Evolutionary conservation across 30 jellyfish, hydroid and myxozoan genomes (phyloP), one percentile per base, ranked within the genome.

Genomic region (Pseudorhiza aurosa): DNA sequence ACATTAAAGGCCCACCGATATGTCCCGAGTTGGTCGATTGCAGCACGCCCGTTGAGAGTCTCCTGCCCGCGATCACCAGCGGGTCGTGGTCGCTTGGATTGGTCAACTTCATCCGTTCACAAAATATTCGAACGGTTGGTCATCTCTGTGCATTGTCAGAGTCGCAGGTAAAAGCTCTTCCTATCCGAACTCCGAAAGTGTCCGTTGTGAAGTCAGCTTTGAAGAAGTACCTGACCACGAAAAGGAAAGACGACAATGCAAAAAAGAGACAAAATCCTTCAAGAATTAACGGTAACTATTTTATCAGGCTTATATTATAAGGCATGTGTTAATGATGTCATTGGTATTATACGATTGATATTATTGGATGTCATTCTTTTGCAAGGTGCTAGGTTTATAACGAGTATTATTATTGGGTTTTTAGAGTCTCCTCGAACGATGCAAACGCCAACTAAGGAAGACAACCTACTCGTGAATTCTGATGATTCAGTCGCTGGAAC

Each of bases 131-230:
- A 30, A 91, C 98, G 12, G 77, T 91, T 17, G 98, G 98, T 25
- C 74, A 91, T 44, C 68, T 91, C 0, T 74, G 95, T 39, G 90
- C 96, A 2, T 73, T 91, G 64, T 73, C 96, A 27, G 96, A 85
- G 44, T 27, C 67, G 9, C 98, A 91, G 39, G 85, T 91, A 14
- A 95, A 91, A 68, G 51, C 72, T 14, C 88, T 91, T n/a, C 98
- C 98, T 14, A 84, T 91, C 19, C 96, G 98, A 18, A 81, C 98
- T 0, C 98, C 98, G 4, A 89, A 89, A 78, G 94, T 91, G 12
- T 39, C 17, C 2, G 87, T 85, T 39, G 96, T 84, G 3, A 79
- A 81, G 27, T 50, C 81, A 37, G 98, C 96, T 12, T 57, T 91
- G 83, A 77, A 58, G 12, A 76, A 42, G 33, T 91, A 62, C 49